Evolutionary conservation across 2,888 invertebrate species (phyloP), one percentile per base, ranked within the genome.

Genomic region (Drosophila villosipedis): DNA sequence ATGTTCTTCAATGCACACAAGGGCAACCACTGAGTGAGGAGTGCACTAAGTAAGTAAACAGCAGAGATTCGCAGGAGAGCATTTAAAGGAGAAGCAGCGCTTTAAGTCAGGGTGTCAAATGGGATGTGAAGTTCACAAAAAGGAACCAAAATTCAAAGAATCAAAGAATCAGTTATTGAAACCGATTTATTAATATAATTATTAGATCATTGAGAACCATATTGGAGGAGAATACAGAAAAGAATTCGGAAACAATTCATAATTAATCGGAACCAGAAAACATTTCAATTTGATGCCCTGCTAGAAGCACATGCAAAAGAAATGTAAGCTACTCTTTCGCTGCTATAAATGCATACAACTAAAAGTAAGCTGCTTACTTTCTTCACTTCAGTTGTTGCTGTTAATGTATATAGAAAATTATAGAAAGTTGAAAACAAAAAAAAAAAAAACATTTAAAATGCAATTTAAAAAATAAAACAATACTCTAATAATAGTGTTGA

Each of bases 1-100:
- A 92, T 92, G 92, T 91, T 92, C 67, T 91, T 92, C 68, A 92
- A 84, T 76, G 92, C 83, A n/a, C 78, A 91, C 54, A 92, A 88
- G 49, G 85, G 85, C 12, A 87, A 62, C 61, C 69, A 75, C 58
- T 78, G 73, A 74, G 35, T 14, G 19, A 1, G 28, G n/a, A 4
- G 16, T 1, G 47, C 47, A 16, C 47, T 22, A 47, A 22, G 7
- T 22, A 43, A 22, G 12, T 7, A 16, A 22, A 9, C 4, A 25
- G 47, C 47, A 7, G 22, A 22, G 47, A 43, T 47, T 47, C 14
- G 2, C 22, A 16, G 14, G 12, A n/a, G 55, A 4, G 28, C 35
- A 28, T 1, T 28, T 1, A 1, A 41, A n/a, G n/a, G n/a, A 35
- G 10, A n/a, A 10, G 47, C 22, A 22, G 16, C 4, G 22, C 16